Percentiles rank a stretch among this genome's conserved stretches.
Conservation (phyloP, 2,888 invertebrate species). For the Diabrotica balteata region DNA sequence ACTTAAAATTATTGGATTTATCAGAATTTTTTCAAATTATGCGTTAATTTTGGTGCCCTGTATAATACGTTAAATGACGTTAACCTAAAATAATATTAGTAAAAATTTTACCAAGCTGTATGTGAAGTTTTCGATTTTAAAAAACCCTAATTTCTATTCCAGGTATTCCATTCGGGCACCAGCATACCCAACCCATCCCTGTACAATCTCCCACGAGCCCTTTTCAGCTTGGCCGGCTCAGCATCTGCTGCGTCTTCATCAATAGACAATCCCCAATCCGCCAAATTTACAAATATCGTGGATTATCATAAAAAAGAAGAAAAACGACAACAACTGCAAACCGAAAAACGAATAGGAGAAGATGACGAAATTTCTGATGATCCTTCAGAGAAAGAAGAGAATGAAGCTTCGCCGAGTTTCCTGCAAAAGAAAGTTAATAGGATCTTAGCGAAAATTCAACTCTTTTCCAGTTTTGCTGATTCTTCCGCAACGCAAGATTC, state of each 20-base stretch:
- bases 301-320: constrained; percentile 36
- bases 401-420: constrained; percentile 40
- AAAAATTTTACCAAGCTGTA: too few relatives aligned
- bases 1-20: too few relatives aligned
- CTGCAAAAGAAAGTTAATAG: constrained; percentile 44
- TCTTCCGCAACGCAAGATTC: constrained; percentile 6
- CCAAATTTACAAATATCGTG: constrained; percentile 37
- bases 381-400: constrained; percentile 18
- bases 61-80: too few relatives aligned
- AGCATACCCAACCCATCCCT: constrained; percentile 37
- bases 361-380: constrained; percentile 28
- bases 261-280: constrained; percentile 9
- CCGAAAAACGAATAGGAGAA: constrained; percentile 31
- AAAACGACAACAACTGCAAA: constrained; percentile 32
- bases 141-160: constrained; percentile 1
- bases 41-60: too few relatives aligned
- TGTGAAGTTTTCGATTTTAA: too few relatives aligned
- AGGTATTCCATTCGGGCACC: constrained; percentile 20
- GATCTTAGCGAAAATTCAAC: constrained; percentile 40
- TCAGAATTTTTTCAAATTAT: too few relatives aligned
- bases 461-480: constrained; percentile 33
- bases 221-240: constrained; percentile 34
- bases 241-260: constrained; percentile 40
- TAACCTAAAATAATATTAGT: too few relatives aligned
- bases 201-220: constrained; percentile 30